Base-by-base conservation (phyloP, 2,797 vertebrate genomes). In the Sylvia borin region DNA sequence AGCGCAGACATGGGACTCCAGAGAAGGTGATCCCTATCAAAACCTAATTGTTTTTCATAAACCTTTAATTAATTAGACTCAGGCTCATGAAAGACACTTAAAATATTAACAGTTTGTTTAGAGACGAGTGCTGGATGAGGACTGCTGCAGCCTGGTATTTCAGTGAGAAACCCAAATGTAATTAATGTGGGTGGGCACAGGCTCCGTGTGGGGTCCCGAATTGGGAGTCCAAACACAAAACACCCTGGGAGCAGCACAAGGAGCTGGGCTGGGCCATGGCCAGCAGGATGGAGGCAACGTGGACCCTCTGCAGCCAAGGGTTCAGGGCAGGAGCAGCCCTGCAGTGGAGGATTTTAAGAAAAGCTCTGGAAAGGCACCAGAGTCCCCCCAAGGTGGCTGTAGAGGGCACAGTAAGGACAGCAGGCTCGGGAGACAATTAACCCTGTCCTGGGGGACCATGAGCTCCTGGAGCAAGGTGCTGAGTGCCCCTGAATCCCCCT, bases 51-150 rank as follows among this genome's bases (percentile, higher is more conserved):
- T 94, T 95, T 94, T 90, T 90, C 92, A 94, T 97, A 95, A 95
- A 87, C 92, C 66, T 95, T 94, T 95, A 93, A 93, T 97, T 94
- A 97, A 92, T 95, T 95, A 85, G 82, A 53, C 71, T 87, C 80
- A 2, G 34, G 60, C 34, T 92, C 76, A 66, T 64, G 86, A 88
- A 95, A 96, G 78, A 92, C 93, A 61, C 88, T 93, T 87, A 88
- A 95, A 91, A 83, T 82, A 96, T 78, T 72, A 97, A 96, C 65
- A 60, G 16, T 77, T 38, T 93, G 86, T 95, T 95, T 75, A 88
- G 94, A 75, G 75, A 64, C 75, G 71, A 80, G 74, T 29, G 61
- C 89, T 70, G 85, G 61, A 4, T 14, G 72, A 83, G 50, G 54
- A 22, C 0, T 45, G 74, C 82, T 16, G 61, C 64, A 21, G 78